phyloP scores from a whole-genome alignment of 2,113 vertebrate species.

The Meleagris gallopavo region DNA sequence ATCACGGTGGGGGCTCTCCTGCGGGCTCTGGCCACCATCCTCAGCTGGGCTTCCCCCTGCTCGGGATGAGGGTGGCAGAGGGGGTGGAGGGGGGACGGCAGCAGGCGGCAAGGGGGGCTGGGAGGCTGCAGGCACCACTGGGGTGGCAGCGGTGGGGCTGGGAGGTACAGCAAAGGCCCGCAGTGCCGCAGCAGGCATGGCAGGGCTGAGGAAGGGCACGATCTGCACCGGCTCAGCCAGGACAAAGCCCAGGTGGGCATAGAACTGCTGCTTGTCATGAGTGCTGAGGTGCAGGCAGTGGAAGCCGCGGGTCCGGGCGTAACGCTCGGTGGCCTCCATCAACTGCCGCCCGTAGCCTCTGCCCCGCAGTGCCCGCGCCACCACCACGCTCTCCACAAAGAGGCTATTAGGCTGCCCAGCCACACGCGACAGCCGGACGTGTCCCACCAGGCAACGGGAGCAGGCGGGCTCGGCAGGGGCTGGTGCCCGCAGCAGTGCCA shows the following conservation, averaged over 20 bases:
- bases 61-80: not conserved
- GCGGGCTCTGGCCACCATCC: slow-evolving; percentile 66
- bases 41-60: not conserved
- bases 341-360: slow-evolving; percentile 88
- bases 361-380: slow-evolving; percentile 84
- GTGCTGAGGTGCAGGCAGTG: slow-evolving; percentile 88
- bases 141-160: not conserved
- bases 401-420: slow-evolving; percentile 79
- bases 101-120: not conserved
- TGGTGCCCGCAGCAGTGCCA: slow-evolving; percentile 82
- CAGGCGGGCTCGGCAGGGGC: not conserved
- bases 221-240: slow-evolving; percentile 88
- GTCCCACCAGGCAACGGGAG: slow-evolving; percentile 82
- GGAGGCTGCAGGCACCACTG: not conserved
- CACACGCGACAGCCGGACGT: slow-evolving; percentile 87
- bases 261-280: slow-evolving; percentile 93
- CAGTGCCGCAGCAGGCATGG: slow-evolving; percentile 81
- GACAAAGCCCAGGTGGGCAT: slow-evolving; percentile 89
- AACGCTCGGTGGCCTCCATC: slow-evolving; percentile 89
- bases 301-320: slow-evolving; percentile 82
- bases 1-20: slow-evolving; percentile 85
- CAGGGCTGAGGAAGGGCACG: slow-evolving; percentile 79
- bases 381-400: slow-evolving; percentile 93
- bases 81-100: not conserved
- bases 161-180: slow-evolving; percentile 74